Percentiles rank a stretch among this genome's conserved stretches.
phyloP scores from a whole-genome alignment of 2,888 invertebrate species.

The Cantharis nigra region DNA sequence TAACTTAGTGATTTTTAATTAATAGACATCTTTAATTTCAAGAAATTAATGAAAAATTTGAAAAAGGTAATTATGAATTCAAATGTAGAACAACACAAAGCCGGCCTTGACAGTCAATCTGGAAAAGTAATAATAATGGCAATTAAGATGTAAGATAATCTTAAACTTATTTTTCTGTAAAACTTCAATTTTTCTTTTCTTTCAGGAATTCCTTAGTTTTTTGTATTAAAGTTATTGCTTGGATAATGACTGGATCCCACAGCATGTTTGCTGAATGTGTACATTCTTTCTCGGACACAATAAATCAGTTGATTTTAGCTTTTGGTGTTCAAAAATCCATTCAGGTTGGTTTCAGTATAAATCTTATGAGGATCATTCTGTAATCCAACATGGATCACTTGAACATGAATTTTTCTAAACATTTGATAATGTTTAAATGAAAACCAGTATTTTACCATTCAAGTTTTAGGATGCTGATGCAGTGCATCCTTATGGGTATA shows the following conservation, averaged over 20 bases:
- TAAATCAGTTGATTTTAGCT: slow-evolving; percentile 92
- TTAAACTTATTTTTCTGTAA: background rate
- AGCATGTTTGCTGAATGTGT: slow-evolving; percentile 97
- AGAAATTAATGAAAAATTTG: slow-evolving; percentile 80
- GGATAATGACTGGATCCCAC: slow-evolving; percentile 94
- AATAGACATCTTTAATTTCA: slow-evolving; percentile 85
- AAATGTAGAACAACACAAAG: slow-evolving; percentile 56
- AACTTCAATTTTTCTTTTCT: slow-evolving; percentile 38
- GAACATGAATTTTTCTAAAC: no score
- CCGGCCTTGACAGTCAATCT: slow-evolving; percentile 77
- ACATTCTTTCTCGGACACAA: slow-evolving; percentile 94
- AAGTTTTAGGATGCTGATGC: slow-evolving; percentile 66
- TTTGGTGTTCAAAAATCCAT: slow-evolving; percentile 95
- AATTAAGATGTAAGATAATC: slow-evolving; percentile 74
- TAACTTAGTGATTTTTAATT: slow-evolving; percentile 8
- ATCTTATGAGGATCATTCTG: no score
- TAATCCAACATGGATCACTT: no score
- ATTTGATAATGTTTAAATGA: no score
- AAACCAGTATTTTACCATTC: background rate
- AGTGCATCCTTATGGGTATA: slow-evolving; percentile 92
- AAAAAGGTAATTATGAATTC: slow-evolving; percentile 70
- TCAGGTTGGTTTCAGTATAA: slow-evolving; percentile 60
- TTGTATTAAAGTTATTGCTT: slow-evolving; percentile 85
- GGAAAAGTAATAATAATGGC: slow-evolving; percentile 93
- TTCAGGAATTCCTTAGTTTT: slow-evolving; percentile 89